Conservation (phyloP, 2,797 vertebrate species). For the Eulemur mongoz region DNA sequence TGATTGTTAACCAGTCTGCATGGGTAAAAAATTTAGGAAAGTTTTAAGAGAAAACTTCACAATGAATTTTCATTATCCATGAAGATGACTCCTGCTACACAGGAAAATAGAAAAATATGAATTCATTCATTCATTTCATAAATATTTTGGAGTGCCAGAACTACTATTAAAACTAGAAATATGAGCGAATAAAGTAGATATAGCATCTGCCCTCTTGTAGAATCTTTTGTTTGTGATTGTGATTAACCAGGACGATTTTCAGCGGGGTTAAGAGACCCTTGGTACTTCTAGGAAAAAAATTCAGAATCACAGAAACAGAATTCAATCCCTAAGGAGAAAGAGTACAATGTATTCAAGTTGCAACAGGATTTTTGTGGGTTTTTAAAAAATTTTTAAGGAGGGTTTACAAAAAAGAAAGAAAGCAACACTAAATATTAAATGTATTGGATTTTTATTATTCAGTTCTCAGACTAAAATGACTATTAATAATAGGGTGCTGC, state of each 20-base stretch:
- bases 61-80: not conserved
- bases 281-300: not conserved
- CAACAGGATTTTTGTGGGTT: not conserved
- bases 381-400: not conserved
- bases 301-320: not conserved
- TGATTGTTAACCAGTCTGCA: not conserved
- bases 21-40: not conserved
- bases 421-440: not conserved
- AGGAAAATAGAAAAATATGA: not conserved
- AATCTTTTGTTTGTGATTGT: not conserved
- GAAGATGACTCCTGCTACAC: not conserved
- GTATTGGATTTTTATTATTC: not conserved
- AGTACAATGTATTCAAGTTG: not conserved
- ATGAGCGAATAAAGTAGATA: not conserved
- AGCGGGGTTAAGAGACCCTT: not conserved
- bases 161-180: not conserved
- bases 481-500: no score
- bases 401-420: not conserved
- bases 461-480: not conserved
- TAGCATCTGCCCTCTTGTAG: not conserved
- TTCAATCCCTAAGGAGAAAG: not conserved
- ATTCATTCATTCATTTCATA: not conserved
- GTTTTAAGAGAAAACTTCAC: not conserved
- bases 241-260: not conserved
- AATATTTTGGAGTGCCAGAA: not conserved